These are phyloP conservation scores for Gavia stellata DNA, from an alignment of 2,113 vertebrate genomes.

Conservation along the genomic window DNA sequence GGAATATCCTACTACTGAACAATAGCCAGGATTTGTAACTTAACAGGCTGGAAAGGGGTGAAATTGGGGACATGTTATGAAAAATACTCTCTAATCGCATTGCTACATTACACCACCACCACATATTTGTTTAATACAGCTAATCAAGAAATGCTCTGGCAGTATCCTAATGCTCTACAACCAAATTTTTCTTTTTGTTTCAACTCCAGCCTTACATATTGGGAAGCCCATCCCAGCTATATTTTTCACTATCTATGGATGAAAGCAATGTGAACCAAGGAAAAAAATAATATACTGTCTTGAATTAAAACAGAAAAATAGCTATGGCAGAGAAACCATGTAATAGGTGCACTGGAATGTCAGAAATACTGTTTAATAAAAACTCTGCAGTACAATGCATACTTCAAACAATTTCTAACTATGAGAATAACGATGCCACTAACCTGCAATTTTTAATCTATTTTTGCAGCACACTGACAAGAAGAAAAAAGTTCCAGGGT, in stretches of 20 bases:
- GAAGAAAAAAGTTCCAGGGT: slow-evolving; percentile 31
- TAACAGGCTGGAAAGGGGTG: not conserved
- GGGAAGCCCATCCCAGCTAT: not conserved
- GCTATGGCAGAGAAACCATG: not conserved
- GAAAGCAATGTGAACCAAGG: not conserved
- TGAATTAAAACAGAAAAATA: slow-evolving; percentile 38
- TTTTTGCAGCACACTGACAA: slow-evolving; percentile 52
- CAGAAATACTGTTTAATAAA: slow-evolving; percentile 44
- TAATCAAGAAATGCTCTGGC: slow-evolving; percentile 4
- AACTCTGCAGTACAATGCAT: slow-evolving; percentile 20
- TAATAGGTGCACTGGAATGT: not conserved
- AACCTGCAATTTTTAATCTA: slow-evolving; percentile 33
- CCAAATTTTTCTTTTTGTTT: not conserved
- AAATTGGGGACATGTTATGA: accelerated
- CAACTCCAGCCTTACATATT: not conserved
- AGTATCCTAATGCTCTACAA: not conserved
- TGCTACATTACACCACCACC: slow-evolving; percentile 5
- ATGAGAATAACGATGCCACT: not conserved
- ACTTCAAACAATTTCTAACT: not conserved
- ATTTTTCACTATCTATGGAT: not conserved
- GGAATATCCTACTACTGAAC: not conserved
- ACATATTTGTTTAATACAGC: not conserved
- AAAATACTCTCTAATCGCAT: not conserved
- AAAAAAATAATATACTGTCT: not conserved
- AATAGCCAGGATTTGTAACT: not conserved